Conservation (phyloP, 1,140 invertebrate genomes). For the Bilobella aurantiaca region DNA sequence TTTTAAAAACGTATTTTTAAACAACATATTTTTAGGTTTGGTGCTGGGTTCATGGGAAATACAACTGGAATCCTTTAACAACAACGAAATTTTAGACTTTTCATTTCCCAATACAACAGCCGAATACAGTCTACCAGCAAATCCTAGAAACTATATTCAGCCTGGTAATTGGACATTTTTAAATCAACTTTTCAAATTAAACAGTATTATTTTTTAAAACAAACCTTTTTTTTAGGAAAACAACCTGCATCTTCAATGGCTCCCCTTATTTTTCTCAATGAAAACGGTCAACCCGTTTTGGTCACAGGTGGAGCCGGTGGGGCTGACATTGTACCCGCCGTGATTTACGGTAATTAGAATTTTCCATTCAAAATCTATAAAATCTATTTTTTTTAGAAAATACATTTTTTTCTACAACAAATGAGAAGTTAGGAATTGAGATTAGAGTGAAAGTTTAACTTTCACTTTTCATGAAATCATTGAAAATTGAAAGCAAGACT, state of each 20-base stretch:
- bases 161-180: slow-evolving; percentile 38
- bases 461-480: no score
- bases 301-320: slow-evolving; percentile 84
- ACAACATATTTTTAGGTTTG: slow-evolving; percentile 57
- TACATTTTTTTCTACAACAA: no score
- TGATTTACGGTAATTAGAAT: slow-evolving; percentile 59
- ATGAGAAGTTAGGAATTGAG: no score
- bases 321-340: slow-evolving; percentile 71
- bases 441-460: no score
- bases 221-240: slow-evolving; percentile 53
- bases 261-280: slow-evolving; percentile 69
- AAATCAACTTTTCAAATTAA: not conserved
- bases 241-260: slow-evolving; percentile 84
- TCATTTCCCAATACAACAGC: slow-evolving; percentile 53
- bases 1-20: slow-evolving; percentile 6
- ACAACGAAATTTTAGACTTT: slow-evolving; percentile 94
- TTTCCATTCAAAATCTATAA: no score
- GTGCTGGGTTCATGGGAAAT: slow-evolving; percentile 59
- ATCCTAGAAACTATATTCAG: slow-evolving; percentile 47
- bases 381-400: no score
- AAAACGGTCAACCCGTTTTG: slow-evolving; percentile 58
- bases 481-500: no score
- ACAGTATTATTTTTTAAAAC: no score
- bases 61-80: slow-evolving; percentile 84
- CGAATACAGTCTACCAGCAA: slow-evolving; percentile 46